Percentiles rank a stretch among this genome's conserved stretches.
phyloP scores from a whole-genome alignment of 2,113 vertebrate species.

The Pagrus major region DNA sequence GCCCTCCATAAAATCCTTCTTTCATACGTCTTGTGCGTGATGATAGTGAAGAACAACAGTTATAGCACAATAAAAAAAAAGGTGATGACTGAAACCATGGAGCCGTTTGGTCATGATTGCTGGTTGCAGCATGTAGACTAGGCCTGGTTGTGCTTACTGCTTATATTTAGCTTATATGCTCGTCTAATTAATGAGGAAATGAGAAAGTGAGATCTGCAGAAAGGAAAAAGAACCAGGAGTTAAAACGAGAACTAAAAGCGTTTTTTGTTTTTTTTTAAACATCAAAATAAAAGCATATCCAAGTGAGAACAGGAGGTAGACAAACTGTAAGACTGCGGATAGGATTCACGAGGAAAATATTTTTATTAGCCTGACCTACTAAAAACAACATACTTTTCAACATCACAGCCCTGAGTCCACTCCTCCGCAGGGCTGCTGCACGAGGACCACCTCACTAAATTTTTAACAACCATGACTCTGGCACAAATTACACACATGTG shows the following conservation, averaged over 20 bases:
- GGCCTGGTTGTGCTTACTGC: not conserved
- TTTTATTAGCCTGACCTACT: slow-evolving; percentile 45
- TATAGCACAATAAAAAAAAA: slow-evolving; percentile 35
- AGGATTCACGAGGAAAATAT: slow-evolving; percentile 16
- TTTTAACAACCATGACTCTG: slow-evolving; percentile 19
- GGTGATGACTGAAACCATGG: slow-evolving; percentile 1
- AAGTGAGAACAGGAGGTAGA: not conserved
- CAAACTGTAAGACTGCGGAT: not conserved
- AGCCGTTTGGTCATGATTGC: slow-evolving; percentile 7
- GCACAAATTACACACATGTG: slow-evolving; percentile 47
- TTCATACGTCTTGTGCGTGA: slow-evolving; percentile 29
- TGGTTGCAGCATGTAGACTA: not conserved
- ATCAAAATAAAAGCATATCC: not conserved
- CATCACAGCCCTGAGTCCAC: slow-evolving; percentile 14
- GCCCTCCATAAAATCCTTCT: slow-evolving; percentile 31
- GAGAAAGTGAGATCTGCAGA: not conserved
- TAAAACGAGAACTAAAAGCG: not conserved
- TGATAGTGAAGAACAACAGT: slow-evolving; percentile 16
- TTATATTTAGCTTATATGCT: not conserved
- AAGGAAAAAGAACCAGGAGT: not conserved
- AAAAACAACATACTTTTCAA: slow-evolving; percentile 23
- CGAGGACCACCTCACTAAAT: not conserved
- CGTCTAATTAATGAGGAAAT: not conserved
- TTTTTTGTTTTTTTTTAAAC: slow-evolving; percentile 17
- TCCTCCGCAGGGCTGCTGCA: slow-evolving; percentile 25